Evolutionary conservation across 2,888 invertebrate species (phyloP), one percentile per base, ranked within the genome.

Genomic region (Ophioninae sp.): DNA sequence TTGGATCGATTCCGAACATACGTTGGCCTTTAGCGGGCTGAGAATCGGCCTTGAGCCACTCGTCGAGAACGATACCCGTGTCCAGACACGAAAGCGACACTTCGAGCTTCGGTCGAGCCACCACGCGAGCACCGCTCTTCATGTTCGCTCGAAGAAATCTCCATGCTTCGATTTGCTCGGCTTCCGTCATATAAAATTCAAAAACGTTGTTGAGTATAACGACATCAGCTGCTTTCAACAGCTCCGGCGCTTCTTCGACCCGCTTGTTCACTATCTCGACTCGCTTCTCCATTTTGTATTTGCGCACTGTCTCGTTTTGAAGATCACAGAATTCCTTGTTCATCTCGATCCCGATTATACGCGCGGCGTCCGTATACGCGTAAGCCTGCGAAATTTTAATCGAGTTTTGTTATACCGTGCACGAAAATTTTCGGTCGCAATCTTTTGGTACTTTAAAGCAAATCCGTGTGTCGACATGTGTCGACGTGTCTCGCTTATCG

Each of bases 331-430:
- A 94, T 77, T 95, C 95, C 85, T 94, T 92, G 88, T 96, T 96
- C 91, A 96, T 95, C 93, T 96, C 96, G 58, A 96, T 94, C 9
- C 96, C 96, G 84, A 95, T 92, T 69, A 96, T 95, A 86, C 93
- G 93, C 13, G 92, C 90, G 59, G 94, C 94, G 90, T 94, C 94
- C 58, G 95, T 94, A 77, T 94, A 94, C 87, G 94, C 92, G 88
- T 95, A 95, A 69, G 95, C 95, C 96, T 96, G 92, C 76, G 94
- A 93, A 79, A 44, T 13, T 13, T 63, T 65, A 17, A 5, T 17
- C 13, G 0, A 6, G 0, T 17, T 51, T 17, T 13, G 17, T 51
- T 17, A 17, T 51, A 13, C 41, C 41, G 6, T 9, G 41, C 7
- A 41, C 30, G 30, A 6, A 2, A 1, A 3, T 9, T 7, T 41